These are phyloP conservation scores for Pelobates cultripes DNA, from an alignment of 2,797 vertebrate genomes.

Conservation along the genomic window DNA sequence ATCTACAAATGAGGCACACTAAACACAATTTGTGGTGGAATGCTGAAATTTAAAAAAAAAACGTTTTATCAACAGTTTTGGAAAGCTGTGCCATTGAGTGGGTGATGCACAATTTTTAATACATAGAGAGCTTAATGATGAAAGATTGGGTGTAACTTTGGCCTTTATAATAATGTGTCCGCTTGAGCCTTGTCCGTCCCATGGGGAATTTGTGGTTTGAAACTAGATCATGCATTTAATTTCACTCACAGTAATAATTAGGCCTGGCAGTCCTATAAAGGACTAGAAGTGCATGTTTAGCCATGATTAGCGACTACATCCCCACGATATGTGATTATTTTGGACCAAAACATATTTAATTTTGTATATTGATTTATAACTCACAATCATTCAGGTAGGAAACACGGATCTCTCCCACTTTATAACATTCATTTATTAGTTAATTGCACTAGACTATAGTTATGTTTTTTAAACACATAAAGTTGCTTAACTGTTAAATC, in stretches of 20 bases:
- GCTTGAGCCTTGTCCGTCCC: constrained; percentile 74
- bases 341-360: constrained; percentile 75
- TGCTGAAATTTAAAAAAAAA: constrained; percentile 74
- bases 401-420: constrained; percentile 61
- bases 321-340: constrained; percentile 74
- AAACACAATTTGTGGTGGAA: constrained; percentile 62
- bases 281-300: constrained; percentile 76
- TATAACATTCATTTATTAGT: constrained; percentile 60
- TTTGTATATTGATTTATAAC: constrained; percentile 74
- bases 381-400: constrained; percentile 75
- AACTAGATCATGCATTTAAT: constrained; percentile 76
- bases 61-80: constrained; percentile 70
- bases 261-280: constrained; percentile 80
- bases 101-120: constrained; percentile 65
- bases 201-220: constrained; percentile 83
- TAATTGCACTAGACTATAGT: constrained; percentile 67
- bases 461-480: constrained; percentile 44
- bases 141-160: constrained; percentile 80
- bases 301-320: constrained; percentile 71
- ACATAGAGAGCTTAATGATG: constrained; percentile 69
- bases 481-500: background rate
- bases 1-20: background rate
- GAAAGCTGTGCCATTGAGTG: constrained; percentile 69
- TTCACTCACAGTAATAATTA: constrained; percentile 78
- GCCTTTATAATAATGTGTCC: constrained; percentile 77